Percentiles rank a stretch among this genome's conserved stretches.
phyloP scores from a whole-genome alignment of 1,140 invertebrate genomes.

The Ips typographus region DNA sequence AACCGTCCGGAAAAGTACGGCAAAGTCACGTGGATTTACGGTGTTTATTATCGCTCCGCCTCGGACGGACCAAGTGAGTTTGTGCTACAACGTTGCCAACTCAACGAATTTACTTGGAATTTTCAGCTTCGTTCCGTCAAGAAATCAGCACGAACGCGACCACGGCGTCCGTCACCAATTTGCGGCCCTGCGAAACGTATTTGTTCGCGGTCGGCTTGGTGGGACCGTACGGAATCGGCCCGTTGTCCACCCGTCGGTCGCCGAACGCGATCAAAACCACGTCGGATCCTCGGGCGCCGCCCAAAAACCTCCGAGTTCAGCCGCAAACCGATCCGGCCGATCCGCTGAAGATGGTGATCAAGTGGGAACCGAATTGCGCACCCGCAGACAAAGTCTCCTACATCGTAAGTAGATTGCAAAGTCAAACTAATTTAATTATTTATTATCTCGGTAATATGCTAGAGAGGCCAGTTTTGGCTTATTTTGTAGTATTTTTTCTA shows the following conservation, averaged over 20 bases:
- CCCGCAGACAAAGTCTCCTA: constrained; percentile 37
- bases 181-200: constrained; percentile 74
- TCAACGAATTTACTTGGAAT: constrained; percentile 14
- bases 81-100: background rate
- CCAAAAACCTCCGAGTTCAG: constrained; percentile 56
- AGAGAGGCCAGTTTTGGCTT: background rate
- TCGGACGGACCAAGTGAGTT: background rate
- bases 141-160: constrained; percentile 62
- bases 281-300: constrained; percentile 62
- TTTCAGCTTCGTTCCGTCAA: constrained; percentile 56
- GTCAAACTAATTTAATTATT: background rate
- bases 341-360: constrained; percentile 49
- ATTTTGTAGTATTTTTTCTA: background rate
- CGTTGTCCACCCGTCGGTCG: constrained; percentile 56
- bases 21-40: constrained; percentile 63
- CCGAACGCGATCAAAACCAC: constrained; percentile 54
- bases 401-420: constrained; percentile 38
- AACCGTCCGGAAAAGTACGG: constrained; percentile 57
- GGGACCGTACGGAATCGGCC: constrained; percentile 64
- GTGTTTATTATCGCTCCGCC: constrained; percentile 61
- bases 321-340: constrained; percentile 34
- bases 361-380: constrained; percentile 57
- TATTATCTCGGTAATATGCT: background rate
- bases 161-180: constrained; percentile 53
- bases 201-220: constrained; percentile 71